Evolutionary conservation across 2,888 invertebrate genomes (phyloP).

Genomic region (Tinea pellionella): DNA sequence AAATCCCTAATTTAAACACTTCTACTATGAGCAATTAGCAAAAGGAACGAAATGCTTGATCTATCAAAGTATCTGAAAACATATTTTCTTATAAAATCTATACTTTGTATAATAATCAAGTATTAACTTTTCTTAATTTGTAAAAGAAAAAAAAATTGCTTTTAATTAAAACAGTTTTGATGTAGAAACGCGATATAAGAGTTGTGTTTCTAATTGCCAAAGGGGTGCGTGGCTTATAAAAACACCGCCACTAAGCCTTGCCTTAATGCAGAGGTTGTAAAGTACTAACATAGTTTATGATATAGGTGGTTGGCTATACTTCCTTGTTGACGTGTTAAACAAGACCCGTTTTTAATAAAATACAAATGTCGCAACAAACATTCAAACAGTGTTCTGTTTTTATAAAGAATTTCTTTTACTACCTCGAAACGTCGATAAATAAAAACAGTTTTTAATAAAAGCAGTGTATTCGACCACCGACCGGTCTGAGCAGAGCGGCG

Average conservation of each 20-base stretch:
- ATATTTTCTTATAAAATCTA: no score
- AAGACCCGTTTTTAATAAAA: neutral
- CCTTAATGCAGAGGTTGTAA: neutral
- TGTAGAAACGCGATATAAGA: no score
- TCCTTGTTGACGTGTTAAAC: constrained; percentile 1
- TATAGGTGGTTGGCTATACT: neutral
- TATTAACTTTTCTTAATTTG: neutral
- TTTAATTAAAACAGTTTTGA: no score
- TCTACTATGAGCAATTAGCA: no score
- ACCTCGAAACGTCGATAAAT: constrained; percentile 55
- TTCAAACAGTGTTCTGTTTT: neutral
- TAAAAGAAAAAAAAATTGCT: no score
- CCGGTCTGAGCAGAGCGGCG: constrained; percentile 30
- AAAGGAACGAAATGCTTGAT: no score
- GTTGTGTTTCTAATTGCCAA: constrained; percentile 11
- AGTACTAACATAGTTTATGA: neutral
- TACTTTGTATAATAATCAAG: no score
- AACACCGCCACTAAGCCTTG: neutral
- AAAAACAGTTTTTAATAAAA: constrained; percentile 64
- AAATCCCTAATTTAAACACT: no score
- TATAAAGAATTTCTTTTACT: constrained; percentile 20
- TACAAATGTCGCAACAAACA: neutral
- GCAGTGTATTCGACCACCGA: constrained; percentile 43
- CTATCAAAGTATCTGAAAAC: no score
- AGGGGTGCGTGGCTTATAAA: constrained; percentile 5